Percentiles rank a stretch among this genome's conserved stretches.
phyloP scores from a whole-genome alignment of 2,888 invertebrate species.

The Podotricha telesiphe region DNA sequence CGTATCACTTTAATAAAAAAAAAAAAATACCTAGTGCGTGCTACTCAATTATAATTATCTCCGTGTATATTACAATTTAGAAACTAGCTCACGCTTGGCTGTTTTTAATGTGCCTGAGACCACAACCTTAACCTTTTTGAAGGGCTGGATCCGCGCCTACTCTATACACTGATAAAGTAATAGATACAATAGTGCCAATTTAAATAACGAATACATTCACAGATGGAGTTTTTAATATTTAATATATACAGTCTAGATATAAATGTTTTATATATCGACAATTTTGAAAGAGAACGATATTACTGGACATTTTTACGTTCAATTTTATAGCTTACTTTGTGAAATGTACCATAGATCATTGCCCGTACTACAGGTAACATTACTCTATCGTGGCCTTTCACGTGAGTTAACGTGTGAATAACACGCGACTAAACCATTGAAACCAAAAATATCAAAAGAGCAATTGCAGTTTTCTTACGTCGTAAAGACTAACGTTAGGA shows the following conservation, averaged over 20 bases:
- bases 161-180: no score
- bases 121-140: no score
- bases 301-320: conserved; percentile 60
- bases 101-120: no score
- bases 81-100: no score
- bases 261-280: conserved; percentile 13
- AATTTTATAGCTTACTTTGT: conserved; percentile 77
- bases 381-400: conserved; percentile 15
- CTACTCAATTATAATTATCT: no score
- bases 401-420: conserved; percentile 13
- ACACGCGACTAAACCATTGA: conserved; percentile 13
- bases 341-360: conserved; percentile 73
- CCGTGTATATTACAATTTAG: no score
- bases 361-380: conserved; percentile 57
- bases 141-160: no score
- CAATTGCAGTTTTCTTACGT: conserved; percentile 12
- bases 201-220: no score
- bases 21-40: no score
- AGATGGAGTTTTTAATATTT: no score
- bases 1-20: no score
- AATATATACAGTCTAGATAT: not conserved
- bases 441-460: conserved; percentile 7
- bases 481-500: not conserved
- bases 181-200: no score
- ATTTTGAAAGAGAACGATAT: conserved; percentile 50